A percentile compares a stretch with the other conserved stretches of the same genome.
phyloP scores from a whole-genome alignment of 1,140 invertebrate species.

The Drosophila sucinea region DNA sequence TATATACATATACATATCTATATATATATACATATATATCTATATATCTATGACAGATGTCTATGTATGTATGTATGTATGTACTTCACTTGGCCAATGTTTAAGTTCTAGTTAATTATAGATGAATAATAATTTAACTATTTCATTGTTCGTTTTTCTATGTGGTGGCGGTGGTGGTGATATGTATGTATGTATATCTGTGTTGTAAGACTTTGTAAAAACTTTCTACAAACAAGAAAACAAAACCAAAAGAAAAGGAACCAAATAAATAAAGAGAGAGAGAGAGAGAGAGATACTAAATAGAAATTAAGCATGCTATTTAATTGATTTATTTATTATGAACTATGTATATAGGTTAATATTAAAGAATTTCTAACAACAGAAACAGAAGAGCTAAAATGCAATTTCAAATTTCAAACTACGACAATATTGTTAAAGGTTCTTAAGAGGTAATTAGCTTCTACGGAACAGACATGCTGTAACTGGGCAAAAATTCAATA shows the following conservation, averaged over 20 bases:
- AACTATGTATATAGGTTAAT: neutral
- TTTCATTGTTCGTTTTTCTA: neutral
- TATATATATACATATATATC: neutral
- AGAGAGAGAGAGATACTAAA: neutral
- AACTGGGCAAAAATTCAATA: neutral
- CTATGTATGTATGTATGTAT: neutral
- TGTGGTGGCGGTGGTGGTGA: neutral
- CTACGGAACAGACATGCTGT: constrained; percentile 4
- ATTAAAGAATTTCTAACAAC: neutral
- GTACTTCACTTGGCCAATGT: neutral
- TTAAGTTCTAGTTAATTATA: neutral
- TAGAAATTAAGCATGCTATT: constrained; percentile 1
- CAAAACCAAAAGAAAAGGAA: neutral
- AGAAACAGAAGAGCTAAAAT: constrained; percentile 3
- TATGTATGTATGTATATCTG: constrained; percentile 8
- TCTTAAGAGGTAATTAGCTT: neutral
- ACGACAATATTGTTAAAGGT: neutral
- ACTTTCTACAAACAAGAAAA: neutral
- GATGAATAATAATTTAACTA: constrained; percentile 7
- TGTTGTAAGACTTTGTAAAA: constrained; percentile 5
- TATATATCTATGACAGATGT: neutral
- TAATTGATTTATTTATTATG: constrained; percentile 5
- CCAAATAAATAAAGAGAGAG: neutral
- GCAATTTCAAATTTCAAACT: constrained; percentile 6
- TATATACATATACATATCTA: neutral